These are phyloP conservation scores for Hippocampus kuda DNA, from an alignment of 2,797 vertebrate species.

Conservation along the genomic window DNA sequence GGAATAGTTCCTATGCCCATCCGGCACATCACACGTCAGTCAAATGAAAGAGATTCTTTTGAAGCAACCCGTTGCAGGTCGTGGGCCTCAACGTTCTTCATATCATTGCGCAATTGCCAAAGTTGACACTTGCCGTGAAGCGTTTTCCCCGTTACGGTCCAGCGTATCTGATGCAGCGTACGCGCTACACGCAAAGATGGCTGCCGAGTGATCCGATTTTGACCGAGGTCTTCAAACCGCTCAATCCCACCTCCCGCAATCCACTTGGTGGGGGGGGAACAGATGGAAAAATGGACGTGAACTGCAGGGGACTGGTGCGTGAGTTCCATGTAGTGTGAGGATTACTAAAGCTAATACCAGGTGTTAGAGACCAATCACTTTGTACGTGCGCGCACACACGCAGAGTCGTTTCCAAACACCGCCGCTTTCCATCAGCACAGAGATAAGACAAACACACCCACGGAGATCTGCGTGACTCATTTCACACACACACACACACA, in stretches of 20 bases:
- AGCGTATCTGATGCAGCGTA: no score
- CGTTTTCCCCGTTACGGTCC: no score
- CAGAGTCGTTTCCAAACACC: constrained; percentile 48
- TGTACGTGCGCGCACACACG: constrained; percentile 28
- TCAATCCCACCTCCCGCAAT: neutral
- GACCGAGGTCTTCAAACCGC: neutral
- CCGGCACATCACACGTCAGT: no score
- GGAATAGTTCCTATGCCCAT: neutral
- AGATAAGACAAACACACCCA: constrained; percentile 60
- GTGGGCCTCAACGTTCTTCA: no score
- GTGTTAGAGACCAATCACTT: constrained; percentile 62
- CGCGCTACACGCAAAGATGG: no score
- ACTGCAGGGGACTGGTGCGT: constrained; percentile 55
- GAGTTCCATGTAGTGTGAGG: constrained; percentile 59
- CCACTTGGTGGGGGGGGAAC: neutral
- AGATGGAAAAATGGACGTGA: constrained; percentile 27
- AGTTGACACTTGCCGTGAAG: no score
- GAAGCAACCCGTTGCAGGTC: no score
- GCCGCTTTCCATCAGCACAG: constrained; percentile 56
- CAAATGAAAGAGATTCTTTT: no score
- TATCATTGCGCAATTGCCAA: no score
- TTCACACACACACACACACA: constrained; percentile 24
- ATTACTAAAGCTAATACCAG: constrained; percentile 65
- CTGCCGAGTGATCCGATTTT: constrained; percentile 10
- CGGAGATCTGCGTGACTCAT: constrained; percentile 54